Base-by-base conservation (phyloP, 2,888 invertebrate species). In the Halictus quadricinctus region DNA sequence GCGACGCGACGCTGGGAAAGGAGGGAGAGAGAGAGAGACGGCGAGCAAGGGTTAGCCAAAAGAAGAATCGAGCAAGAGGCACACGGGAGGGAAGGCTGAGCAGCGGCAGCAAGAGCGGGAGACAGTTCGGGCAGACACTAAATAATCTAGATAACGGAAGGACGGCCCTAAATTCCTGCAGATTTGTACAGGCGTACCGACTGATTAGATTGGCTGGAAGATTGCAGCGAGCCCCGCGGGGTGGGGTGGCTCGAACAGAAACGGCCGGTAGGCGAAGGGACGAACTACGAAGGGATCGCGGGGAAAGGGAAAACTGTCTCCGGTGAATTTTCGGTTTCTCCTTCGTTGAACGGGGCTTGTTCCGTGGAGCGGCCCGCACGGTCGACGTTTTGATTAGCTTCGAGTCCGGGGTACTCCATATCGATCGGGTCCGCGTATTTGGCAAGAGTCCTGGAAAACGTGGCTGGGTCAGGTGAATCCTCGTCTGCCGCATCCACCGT, bases 101-200 rank as follows among this genome's bases (percentile, higher is more conserved):
- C 66, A 60, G 64, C 76, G 70, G 46, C 36, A 15, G 76, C 70
- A 46, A 10, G 5, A 46, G 8, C 54, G 10, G 72, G 86, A 81
- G 87, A 88, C 88, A 85, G 87, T 84, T 88, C 85, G 84, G 80
- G 87, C 88, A 88, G 90, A 90, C 89, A 87, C 90, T 92, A 92
- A 92, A 92, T 91, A 92, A 92, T 91, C 92, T 89, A 90, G 91
- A 92, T 92, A 92, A 91, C 88, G 90, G 90, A 83, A 90, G 90
- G 91, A 88, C 88, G 91, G 76, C 78, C 87, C 90, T 90, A 90
- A 91, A 91, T 91, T 91, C 87, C 91, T 82, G 89, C 84, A 90
- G 91, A 92, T 92, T 91, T 90, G 91, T 90, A 90, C 92, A 87
- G 89, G 88, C 87, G 87, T 88, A 83, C 82, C 88, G 86, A 87